phyloP scores from a whole-genome alignment of 2,113 vertebrate genomes.

The Calidris pugnax region DNA sequence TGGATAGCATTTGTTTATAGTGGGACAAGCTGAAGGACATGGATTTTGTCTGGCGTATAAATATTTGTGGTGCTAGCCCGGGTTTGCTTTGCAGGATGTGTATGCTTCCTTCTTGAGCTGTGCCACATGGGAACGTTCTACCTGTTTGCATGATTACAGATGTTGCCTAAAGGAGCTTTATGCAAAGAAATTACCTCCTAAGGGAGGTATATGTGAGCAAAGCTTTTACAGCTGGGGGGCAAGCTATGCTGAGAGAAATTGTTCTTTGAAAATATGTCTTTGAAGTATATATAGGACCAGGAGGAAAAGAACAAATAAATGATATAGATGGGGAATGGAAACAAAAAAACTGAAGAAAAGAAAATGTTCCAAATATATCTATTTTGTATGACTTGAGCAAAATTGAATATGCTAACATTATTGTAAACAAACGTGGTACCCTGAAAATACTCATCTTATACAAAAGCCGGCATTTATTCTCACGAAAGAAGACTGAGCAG shows the following conservation, averaged over 20 bases:
- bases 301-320: constrained; percentile 14
- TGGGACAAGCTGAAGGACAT: neutral
- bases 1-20: neutral
- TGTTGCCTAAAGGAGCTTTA: constrained; percentile 27
- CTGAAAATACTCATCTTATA: neutral
- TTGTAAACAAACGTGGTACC: neutral
- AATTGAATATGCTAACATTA: neutral
- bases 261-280: constrained; percentile 38
- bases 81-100: neutral
- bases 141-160: constrained; percentile 34
- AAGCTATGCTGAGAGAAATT: neutral
- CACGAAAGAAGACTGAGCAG: neutral
- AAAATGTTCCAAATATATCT: neutral
- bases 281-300: constrained; percentile 35
- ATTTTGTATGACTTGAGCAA: neutral
- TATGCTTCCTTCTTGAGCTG: neutral
- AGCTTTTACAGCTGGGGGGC: constrained; percentile 3
- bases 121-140: neutral
- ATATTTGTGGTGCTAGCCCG: neutral
- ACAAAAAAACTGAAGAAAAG: neutral
- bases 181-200: neutral
- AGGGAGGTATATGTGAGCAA: constrained; percentile 10
- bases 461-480: neutral
- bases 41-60: neutral
- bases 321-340: neutral